Evolutionary conservation across 2,797 vertebrate species (phyloP).

Genomic region (Myotis findleyi): DNA sequence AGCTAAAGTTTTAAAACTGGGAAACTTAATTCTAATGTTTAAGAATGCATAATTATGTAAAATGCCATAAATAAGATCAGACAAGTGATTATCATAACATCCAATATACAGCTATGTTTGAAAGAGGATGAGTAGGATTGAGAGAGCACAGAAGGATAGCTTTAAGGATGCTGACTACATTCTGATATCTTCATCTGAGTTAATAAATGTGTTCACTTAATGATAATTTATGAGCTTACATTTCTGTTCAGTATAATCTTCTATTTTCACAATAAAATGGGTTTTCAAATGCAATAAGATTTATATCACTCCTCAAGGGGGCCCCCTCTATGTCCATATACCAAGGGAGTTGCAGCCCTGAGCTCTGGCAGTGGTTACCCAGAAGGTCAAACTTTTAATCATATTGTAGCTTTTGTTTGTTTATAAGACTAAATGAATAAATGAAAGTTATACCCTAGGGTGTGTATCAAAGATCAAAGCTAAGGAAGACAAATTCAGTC

Average conservation of each 20-base stretch:
- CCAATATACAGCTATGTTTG: background rate
- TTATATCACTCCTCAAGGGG: background rate
- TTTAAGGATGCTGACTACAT: background rate
- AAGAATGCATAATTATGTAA: background rate
- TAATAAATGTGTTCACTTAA: background rate
- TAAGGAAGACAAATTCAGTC: slow-evolving; percentile 62
- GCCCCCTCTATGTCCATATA: background rate
- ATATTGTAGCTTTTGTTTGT: slow-evolving; percentile 71
- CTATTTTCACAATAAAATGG: background rate
- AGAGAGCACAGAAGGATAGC: background rate
- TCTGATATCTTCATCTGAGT: background rate
- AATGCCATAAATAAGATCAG: background rate
- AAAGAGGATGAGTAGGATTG: background rate
- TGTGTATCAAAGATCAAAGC: slow-evolving; percentile 75
- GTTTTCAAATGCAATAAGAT: background rate
- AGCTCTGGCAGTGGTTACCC: slow-evolving; percentile 61
- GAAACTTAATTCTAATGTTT: background rate
- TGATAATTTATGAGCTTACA: background rate
- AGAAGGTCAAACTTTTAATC: slow-evolving; percentile 75
- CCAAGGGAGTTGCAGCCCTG: background rate
- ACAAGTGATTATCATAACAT: background rate
- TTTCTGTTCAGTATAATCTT: background rate
- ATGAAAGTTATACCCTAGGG: slow-evolving; percentile 64
- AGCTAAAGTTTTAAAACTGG: background rate
- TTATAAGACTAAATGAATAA: slow-evolving; percentile 76